These are phyloP conservation scores for Drosophila nigrodunni DNA, from an alignment of 1,140 invertebrate species.

Conservation along the genomic window DNA sequence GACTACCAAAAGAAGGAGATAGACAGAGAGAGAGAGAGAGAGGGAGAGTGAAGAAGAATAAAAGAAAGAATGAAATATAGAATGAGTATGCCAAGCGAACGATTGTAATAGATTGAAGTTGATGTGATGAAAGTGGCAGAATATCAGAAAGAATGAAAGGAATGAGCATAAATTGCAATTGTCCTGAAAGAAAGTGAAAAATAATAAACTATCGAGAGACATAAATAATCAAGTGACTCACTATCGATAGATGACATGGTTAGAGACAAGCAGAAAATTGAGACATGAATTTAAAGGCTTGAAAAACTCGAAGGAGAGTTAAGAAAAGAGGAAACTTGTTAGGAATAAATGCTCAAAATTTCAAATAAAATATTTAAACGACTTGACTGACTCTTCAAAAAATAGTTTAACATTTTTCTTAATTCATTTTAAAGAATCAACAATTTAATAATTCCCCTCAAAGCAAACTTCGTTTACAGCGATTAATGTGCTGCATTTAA, in stretches of 20 bases:
- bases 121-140: neutral
- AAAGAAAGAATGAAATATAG: neutral
- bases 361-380: too few relatives aligned
- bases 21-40: neutral
- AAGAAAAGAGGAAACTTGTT: too few relatives aligned
- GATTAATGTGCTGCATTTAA: constrained; percentile 30
- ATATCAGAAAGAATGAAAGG: neutral
- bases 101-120: constrained; percentile 15
- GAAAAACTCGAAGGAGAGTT: too few relatives aligned
- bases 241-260: neutral
- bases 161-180: constrained; percentile 13
- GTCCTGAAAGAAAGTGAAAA: constrained; percentile 12
- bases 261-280: neutral
- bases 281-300: neutral
- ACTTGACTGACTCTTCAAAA: too few relatives aligned
- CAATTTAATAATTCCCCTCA: neutral
- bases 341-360: too few relatives aligned
- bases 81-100: neutral
- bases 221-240: neutral
- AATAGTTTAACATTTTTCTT: too few relatives aligned
- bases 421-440: too few relatives aligned
- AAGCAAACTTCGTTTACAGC: neutral
- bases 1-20: constrained; percentile 10
- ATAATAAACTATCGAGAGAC: neutral
- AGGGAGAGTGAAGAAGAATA: neutral